Percentiles rank a stretch among this genome's conserved stretches.
These are phyloP conservation scores for Eudemis profundana DNA, from an alignment of 2,888 invertebrate species.

Conservation along the genomic window DNA sequence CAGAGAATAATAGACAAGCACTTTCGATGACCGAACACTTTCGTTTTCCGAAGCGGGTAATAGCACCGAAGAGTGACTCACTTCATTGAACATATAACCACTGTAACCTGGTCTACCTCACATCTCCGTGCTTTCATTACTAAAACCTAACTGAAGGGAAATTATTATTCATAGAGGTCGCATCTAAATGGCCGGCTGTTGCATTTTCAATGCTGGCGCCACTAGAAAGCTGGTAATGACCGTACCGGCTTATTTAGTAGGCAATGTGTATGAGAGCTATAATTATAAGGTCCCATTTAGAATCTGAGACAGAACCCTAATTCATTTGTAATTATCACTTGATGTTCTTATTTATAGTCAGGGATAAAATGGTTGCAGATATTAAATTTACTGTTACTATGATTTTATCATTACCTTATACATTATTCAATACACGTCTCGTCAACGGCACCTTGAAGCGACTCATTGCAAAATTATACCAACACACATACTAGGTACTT, in stretches of 20 bases:
- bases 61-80: slow-evolving; percentile 61
- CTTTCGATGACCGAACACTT: slow-evolving; percentile 75
- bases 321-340: slow-evolving; percentile 12
- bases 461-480: slow-evolving; percentile 59
- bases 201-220: slow-evolving; percentile 43
- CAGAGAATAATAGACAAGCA: slow-evolving; percentile 48
- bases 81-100: slow-evolving; percentile 55
- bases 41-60: slow-evolving; percentile 70
- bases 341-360: slow-evolving; percentile 17
- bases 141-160: slow-evolving; percentile 39
- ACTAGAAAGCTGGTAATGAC: slow-evolving; percentile 51
- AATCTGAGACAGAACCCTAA: slow-evolving; percentile 14
- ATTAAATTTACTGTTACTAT: slow-evolving; percentile 41
- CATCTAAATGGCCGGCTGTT: slow-evolving; percentile 35
- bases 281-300: slow-evolving; percentile 36
- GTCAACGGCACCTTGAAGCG: slow-evolving; percentile 47
- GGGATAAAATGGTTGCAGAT: not conserved
- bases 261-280: slow-evolving; percentile 31
- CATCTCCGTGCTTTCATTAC: slow-evolving; percentile 18
- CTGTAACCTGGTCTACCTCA: slow-evolving; percentile 30
- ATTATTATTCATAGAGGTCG: slow-evolving; percentile 40
- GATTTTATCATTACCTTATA: slow-evolving; percentile 57
- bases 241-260: slow-evolving; percentile 35
- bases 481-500: slow-evolving; percentile 41
- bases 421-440: slow-evolving; percentile 61